phyloP scores from a whole-genome alignment of 2,113 vertebrate genomes.

The Cisticola juncidis region DNA sequence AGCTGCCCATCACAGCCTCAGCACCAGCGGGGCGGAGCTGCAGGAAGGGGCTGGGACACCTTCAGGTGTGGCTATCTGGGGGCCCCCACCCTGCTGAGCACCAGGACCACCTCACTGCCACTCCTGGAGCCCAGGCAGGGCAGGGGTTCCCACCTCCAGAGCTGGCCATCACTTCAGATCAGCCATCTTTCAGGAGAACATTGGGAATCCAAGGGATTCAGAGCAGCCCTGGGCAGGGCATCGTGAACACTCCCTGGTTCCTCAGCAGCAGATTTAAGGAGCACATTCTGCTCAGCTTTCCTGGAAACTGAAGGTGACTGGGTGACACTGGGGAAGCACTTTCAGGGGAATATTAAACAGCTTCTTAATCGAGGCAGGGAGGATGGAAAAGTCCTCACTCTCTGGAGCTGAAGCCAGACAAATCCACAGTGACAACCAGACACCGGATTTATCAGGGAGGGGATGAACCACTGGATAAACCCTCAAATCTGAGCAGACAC shows the following conservation, averaged over 20 bases:
- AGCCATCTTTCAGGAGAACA: not conserved
- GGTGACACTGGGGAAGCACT: not conserved
- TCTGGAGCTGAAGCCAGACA: not conserved
- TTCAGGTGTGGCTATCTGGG: accelerated
- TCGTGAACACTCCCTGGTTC: not conserved
- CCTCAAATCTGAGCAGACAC: not conserved
- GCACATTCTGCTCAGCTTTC: not conserved
- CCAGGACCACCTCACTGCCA: accelerated
- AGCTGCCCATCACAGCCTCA: accelerated
- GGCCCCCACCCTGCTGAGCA: not conserved
- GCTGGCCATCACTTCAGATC: accelerated
- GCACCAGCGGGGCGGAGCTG: not conserved
- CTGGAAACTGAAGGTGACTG: not conserved
- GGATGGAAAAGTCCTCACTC: not conserved
- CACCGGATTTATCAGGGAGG: not conserved
- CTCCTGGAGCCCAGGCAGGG: not conserved
- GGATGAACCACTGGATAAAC: not conserved
- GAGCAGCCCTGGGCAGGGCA: not conserved
- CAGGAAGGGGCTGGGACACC: not conserved
- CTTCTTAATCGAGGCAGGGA: not conserved
- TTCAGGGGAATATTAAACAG: not conserved
- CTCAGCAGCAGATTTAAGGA: not conserved
- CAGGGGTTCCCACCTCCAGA: accelerated
- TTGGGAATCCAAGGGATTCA: accelerated
- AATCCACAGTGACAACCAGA: not conserved